These are phyloP conservation scores for Alloscopus bannaensis DNA, from an alignment of 2,888 invertebrate species.

Conservation along the genomic window DNA sequence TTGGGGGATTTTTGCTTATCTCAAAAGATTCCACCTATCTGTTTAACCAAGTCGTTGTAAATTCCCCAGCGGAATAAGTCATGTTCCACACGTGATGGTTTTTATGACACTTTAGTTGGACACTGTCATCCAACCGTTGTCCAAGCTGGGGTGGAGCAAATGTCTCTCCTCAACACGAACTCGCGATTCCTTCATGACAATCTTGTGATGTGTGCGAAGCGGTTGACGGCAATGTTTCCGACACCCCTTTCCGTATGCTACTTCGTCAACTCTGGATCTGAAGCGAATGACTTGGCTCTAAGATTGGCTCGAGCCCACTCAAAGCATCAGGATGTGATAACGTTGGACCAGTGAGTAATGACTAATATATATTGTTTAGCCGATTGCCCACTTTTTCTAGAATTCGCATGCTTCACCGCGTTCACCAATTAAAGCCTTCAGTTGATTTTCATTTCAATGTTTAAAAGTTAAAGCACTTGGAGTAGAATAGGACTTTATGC, in stretches of 20 bases:
- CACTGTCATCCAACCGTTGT: conserved; percentile 98
- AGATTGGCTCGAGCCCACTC: conserved; percentile 93
- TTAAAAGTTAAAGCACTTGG: too few species aligned
- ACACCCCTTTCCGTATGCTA: conserved; percentile 92
- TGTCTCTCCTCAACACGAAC: conserved; percentile 94
- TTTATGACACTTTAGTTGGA: conserved; percentile 89
- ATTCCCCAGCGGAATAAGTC: too few species aligned
- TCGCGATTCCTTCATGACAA: conserved; percentile 97
- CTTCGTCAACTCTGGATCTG: conserved; percentile 98
- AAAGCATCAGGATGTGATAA: conserved; percentile 90
- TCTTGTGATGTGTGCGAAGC: conserved; percentile 91
- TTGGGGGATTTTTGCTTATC: too few species aligned
- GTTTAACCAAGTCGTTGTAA: too few species aligned
- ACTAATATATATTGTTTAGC: too few species aligned
- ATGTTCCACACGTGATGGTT: too few species aligned
- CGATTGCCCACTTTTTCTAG: too few species aligned
- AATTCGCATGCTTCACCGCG: too few species aligned
- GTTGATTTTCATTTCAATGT: too few species aligned
- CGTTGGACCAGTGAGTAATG: conserved; percentile 97
- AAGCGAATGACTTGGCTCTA: conserved; percentile 98
- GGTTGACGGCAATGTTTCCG: conserved; percentile 89
- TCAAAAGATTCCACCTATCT: too few species aligned
- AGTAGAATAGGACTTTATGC: too few species aligned
- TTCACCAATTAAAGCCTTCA: too few species aligned
- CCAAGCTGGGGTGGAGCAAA: conserved; percentile 91